Evolutionary conservation across 2,797 vertebrate species (phyloP).

Genomic region (Meriones psammophilus): DNA sequence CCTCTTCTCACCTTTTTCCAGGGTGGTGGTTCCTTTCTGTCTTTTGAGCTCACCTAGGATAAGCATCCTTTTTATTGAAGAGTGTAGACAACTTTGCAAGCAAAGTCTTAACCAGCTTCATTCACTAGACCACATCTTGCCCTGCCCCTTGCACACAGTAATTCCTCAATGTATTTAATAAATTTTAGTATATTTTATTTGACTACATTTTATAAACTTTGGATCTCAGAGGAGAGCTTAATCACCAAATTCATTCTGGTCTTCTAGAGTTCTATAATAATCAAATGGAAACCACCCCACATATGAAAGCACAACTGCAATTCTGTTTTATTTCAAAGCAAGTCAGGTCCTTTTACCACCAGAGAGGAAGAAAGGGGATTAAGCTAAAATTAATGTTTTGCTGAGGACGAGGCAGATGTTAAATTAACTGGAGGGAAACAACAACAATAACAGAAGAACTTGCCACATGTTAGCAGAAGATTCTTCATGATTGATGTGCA

Average conservation of each 20-base stretch:
- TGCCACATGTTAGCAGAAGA: slow-evolving; percentile 77
- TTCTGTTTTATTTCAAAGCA: slow-evolving; percentile 75
- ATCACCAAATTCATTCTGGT: slow-evolving; percentile 26
- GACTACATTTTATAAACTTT: slow-evolving; percentile 18
- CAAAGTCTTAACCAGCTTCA: background rate
- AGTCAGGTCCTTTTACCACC: slow-evolving; percentile 78
- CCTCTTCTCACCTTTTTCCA: background rate
- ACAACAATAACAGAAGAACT: slow-evolving; percentile 59
- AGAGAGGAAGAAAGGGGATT: slow-evolving; percentile 81
- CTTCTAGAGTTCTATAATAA: slow-evolving; percentile 43
- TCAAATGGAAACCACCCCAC: slow-evolving; percentile 63
- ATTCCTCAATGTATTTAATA: background rate
- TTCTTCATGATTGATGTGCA: slow-evolving; percentile 74
- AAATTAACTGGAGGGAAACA: slow-evolving; percentile 75
- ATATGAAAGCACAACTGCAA: slow-evolving; percentile 40
- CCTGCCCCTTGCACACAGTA: background rate
- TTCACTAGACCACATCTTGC: background rate
- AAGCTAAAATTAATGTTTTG: slow-evolving; percentile 82
- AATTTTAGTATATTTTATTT: slow-evolving; percentile 42
- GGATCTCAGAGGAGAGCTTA: slow-evolving; percentile 40
- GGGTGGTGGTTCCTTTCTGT: background rate
- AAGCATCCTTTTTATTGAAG: background rate
- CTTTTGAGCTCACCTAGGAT: background rate
- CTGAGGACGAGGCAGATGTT: slow-evolving; percentile 82
- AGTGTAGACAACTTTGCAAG: background rate